Base-by-base conservation (phyloP, 2,113 vertebrate genomes). In the Oceanites oceanicus region DNA sequence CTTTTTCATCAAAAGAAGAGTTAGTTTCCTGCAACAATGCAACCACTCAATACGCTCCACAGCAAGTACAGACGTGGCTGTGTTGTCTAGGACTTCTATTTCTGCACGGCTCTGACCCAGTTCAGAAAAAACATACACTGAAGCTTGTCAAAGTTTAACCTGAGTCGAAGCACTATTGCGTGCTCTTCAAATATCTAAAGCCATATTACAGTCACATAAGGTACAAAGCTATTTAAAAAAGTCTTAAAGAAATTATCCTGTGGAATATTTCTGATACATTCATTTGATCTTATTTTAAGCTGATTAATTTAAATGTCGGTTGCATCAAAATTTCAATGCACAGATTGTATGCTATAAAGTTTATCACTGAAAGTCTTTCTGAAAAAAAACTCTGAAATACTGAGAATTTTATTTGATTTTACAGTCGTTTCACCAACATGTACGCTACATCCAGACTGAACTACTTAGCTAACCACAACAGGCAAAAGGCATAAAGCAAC, bases 151-250 rank as follows among this genome's bases (percentile, higher is more conserved):
- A 70, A 84, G 10, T 34, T 70, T 27, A 5, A 36, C 44, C 38
- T 63, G 11, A 79, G 5, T 40, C 1, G 1, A 90, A 85, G 26
- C 15, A 66, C 0, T 0, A 40, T 1, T 76, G 15, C 25, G 20
- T 1, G 65, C 3, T 20, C 23, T 81, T 34, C 14, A 75, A 61
- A 63, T 86, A 55, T 10, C 9, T 49, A 25, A 56, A 75, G 47
- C 47, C 9, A 17, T 4, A 25, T 29, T 53, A 36, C 25, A 65
- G 16, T 23, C 22, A 49, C 7, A 18, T 26, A 42, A 11, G 3
- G 25, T 23, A 63, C 5, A 36, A 3, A 63, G 36, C 4, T 61
- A 47, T 15, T 73, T 19, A 3, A 73, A 49, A 78, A 73, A 14
- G 2, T 36, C 19, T 75, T 72, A 1, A 62, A 78, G 11, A 59